Conservation (phyloP, 2,113 vertebrate species). For the Saccopteryx bilineata region DNA sequence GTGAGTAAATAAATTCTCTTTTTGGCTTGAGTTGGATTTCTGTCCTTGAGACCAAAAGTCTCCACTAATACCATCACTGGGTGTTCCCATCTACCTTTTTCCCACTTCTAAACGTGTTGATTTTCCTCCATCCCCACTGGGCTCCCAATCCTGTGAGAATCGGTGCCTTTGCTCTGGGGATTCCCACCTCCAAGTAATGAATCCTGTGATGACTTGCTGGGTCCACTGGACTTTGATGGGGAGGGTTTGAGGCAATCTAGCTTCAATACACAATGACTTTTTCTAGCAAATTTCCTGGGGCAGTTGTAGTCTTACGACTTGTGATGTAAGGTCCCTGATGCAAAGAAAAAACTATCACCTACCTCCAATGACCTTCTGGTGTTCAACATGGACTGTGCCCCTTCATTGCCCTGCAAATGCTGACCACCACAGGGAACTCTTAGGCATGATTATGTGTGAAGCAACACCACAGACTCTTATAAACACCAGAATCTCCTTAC, state of each 20-base stretch:
- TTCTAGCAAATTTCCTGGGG: background rate
- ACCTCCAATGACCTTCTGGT: background rate
- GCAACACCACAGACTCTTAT: background rate
- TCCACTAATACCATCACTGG: background rate
- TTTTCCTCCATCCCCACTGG: background rate
- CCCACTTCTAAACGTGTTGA: background rate
- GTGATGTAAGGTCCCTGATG: background rate
- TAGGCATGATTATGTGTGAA: background rate
- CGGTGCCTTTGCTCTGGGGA: background rate
- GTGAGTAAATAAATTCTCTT: background rate
- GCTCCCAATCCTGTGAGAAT: background rate
- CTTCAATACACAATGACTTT: background rate
- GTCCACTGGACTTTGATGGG: background rate
- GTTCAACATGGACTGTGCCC: background rate
- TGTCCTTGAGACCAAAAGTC: background rate
- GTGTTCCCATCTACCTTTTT: background rate
- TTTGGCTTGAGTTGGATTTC: conserved; percentile 27
- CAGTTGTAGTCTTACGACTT: background rate
- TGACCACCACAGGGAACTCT: background rate
- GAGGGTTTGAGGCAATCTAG: background rate
- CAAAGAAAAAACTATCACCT: background rate
- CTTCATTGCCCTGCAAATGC: background rate
- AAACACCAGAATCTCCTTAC: background rate
- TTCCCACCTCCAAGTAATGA: background rate
- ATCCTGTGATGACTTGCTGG: background rate